Percentiles rank a stretch among this genome's conserved stretches.
Evolutionary conservation across 2,888 invertebrate genomes (phyloP).

Genomic region (Eulithis testata): DNA sequence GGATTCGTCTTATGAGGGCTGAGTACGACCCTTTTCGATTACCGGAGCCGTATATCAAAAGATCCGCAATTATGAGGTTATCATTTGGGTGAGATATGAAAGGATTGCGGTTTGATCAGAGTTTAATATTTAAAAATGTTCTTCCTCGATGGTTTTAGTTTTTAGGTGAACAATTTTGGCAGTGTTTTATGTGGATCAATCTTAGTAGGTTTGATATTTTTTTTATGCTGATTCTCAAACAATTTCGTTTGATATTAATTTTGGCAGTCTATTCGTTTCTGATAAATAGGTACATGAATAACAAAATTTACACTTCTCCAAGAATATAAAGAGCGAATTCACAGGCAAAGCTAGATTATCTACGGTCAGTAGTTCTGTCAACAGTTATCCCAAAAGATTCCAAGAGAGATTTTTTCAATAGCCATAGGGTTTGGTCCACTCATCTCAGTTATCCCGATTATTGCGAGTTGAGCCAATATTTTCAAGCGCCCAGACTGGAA

Average conservation of each 20-base stretch:
- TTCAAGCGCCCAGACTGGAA: slow-evolving; percentile 58
- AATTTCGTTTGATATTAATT: no score
- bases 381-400: background rate
- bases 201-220: no score
- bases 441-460: slow-evolving; percentile 64
- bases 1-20: slow-evolving; percentile 73
- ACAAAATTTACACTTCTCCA: background rate
- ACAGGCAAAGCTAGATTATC: background rate
- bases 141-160: background rate
- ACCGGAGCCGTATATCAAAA: slow-evolving; percentile 70
- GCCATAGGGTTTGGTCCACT: slow-evolving; percentile 44
- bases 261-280: no score
- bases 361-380: background rate
- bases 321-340: background rate
- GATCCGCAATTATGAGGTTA: slow-evolving; percentile 74
- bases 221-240: no score
- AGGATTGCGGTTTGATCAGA: slow-evolving; percentile 22
- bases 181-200: no score
- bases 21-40: slow-evolving; percentile 77
- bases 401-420: slow-evolving; percentile 20
- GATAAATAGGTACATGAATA: no score
- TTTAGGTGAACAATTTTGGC: background rate
- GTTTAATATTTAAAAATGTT: slow-evolving; percentile 21
- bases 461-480: slow-evolving; percentile 61
- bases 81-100: slow-evolving; percentile 46